These are phyloP conservation scores for Lochmaea capreae DNA, from an alignment of 2,888 invertebrate genomes.

Conservation along the genomic window DNA sequence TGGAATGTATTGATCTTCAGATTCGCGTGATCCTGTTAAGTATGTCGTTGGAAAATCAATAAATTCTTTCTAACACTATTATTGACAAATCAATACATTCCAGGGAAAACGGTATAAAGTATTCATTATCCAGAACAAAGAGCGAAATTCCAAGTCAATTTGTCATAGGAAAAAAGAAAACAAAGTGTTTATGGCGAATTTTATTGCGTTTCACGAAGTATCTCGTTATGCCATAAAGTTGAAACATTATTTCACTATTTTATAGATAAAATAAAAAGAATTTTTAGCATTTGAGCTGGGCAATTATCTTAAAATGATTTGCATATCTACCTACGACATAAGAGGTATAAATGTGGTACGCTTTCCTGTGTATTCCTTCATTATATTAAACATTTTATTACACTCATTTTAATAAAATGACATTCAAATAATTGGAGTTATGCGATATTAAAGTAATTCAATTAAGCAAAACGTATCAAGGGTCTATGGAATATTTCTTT, in stretches of 20 bases:
- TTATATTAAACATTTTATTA: background rate
- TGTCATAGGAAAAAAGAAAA: constrained; percentile 34
- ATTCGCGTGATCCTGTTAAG: constrained; percentile 52
- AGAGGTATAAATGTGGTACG: background rate
- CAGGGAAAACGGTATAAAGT: constrained; percentile 41
- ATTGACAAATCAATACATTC: constrained; percentile 55
- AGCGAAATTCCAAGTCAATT: constrained; percentile 32
- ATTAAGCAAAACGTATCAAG: background rate
- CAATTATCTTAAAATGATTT: background rate
- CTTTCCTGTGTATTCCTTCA: background rate
- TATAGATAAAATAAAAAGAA: background rate
- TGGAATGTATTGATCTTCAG: constrained; percentile 52
- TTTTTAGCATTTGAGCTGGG: background rate
- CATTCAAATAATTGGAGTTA: background rate
- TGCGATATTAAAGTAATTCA: background rate
- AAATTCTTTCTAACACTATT: constrained; percentile 53
- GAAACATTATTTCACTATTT: constrained; percentile 27
- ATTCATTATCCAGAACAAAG: constrained; percentile 39
- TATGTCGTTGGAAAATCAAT: constrained; percentile 52
- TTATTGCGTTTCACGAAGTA: constrained; percentile 31
- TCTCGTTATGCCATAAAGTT: constrained; percentile 28
- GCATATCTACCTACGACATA: background rate
- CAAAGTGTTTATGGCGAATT: constrained; percentile 33
- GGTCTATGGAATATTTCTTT: too few species aligned
- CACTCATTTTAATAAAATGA: background rate